Evolutionary conservation across 2,797 vertebrate species (phyloP).

Genomic region (Xyrichtys novacula): DNA sequence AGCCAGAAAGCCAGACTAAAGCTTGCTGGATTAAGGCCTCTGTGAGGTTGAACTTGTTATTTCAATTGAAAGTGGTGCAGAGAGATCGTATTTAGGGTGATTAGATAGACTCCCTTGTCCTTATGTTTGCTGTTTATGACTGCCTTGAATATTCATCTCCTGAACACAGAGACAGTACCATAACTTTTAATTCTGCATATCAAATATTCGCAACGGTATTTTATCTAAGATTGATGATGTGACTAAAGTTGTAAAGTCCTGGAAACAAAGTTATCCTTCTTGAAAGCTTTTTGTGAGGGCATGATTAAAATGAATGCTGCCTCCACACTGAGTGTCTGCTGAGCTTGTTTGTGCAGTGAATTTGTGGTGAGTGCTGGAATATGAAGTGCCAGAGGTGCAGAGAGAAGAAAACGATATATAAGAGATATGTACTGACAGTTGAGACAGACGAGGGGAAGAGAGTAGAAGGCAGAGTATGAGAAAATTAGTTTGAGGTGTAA

Average conservation of each 20-base stretch:
- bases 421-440: conserved; percentile 45
- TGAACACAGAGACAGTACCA: not conserved
- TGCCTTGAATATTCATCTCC: not conserved
- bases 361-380: conserved; percentile 44
- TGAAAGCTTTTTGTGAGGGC: conserved; percentile 44
- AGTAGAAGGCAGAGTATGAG: conserved; percentile 39
- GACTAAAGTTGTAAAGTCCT: conserved; percentile 31
- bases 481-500: conserved; percentile 62
- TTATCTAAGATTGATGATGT: conserved; percentile 37
- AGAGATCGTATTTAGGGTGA: too few relatives aligned
- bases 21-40: too few relatives aligned
- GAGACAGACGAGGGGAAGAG: conserved; percentile 34
- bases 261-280: conserved; percentile 33
- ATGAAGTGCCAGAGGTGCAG: conserved; percentile 56
- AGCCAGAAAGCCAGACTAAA: too few relatives aligned
- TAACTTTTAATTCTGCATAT: not conserved
- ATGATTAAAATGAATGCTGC: conserved; percentile 49
- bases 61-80: too few relatives aligned
- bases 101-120: not conserved
- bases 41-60: too few relatives aligned
- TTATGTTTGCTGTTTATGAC: not conserved
- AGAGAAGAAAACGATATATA: conserved; percentile 50
- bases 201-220: not conserved
- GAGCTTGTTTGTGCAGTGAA: conserved; percentile 46
- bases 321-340: conserved; percentile 31